Evolutionary conservation across 2,888 invertebrate species (phyloP), one percentile per base, ranked within the genome.

Genomic region (Drosophila pseudotalamancana): DNA sequence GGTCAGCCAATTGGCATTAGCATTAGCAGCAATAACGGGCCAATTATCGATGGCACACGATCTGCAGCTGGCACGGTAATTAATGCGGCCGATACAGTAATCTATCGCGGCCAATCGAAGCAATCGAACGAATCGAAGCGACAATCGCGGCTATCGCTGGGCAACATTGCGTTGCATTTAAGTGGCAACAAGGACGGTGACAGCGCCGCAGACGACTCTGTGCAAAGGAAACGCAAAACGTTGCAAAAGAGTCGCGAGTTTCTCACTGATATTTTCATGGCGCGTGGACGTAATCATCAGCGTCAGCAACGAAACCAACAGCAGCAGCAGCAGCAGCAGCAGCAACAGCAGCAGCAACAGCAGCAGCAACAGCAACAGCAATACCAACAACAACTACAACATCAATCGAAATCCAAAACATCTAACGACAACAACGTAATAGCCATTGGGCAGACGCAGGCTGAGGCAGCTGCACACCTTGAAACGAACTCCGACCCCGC

Each of bases 231-330:
- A 16, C 83, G 86, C 27, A 89, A 80, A 77, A 83, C 90, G 50
- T 77, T 89, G 66, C 86, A 87, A 70, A 87, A 80, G 68, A 88
- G 89, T 78, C 88, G 89, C 60, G 89, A 89, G 51, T 87, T 90
- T 72, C 77, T 90, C 42, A 88, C 81, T 79, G 89, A 90, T 61
- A 88, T 90, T 72, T 89, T 89, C 87, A 91, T 91, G 91, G 91
- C 91, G 70, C 91, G 91, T 76, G 91, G 91, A 88, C 91, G 90
- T 84, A 90, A 91, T 83, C 90, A 90, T 60, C 88, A 90, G 77
- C 89, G 90, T 16, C 80, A 79, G 55, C 87, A 89, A 51, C 86
- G 86, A 45, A 78, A 83, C 23, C 74, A 68, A 6, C 62, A 64
- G n/a, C 75, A 75, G 6, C 78, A 86, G 4, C 73, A 73, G 1